Percentiles rank a stretch among this genome's conserved stretches.
Conservation (phyloP, 30 jellyfish, hydroid and myxozoan species). For the Turritopsis dohrnii region DNA sequence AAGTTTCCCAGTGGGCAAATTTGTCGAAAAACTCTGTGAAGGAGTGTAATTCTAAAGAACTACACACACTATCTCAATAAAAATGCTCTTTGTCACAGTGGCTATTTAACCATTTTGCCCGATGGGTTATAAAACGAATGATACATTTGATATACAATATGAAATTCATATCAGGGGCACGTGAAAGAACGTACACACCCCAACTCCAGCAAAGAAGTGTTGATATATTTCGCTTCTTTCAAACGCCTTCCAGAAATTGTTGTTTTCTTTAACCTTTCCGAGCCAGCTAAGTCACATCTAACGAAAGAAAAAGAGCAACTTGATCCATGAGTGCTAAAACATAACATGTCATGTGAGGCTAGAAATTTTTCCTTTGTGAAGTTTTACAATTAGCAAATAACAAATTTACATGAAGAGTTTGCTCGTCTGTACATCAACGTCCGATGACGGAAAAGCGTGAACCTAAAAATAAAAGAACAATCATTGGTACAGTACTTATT, state of each 20-base stretch:
- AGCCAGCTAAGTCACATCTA: constrained; percentile 95
- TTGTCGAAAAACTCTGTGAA: no score
- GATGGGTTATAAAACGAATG: no score
- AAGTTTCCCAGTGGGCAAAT: no score
- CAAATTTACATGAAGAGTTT: constrained; percentile 49
- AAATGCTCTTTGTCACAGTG: no score
- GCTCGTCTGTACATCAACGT: constrained; percentile 38
- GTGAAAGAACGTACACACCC: constrained; percentile 51
- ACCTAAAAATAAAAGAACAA: background rate
- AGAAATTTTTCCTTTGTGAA: no score
- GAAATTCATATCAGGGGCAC: background rate
- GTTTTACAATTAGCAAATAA: background rate
- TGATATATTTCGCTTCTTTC: constrained; percentile 70
- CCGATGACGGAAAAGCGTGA: background rate
- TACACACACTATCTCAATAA: no score
- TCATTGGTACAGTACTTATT: no score
- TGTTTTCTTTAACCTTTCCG: constrained; percentile 70
- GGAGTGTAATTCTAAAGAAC: no score
- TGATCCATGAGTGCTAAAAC: no score
- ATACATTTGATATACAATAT: no score
- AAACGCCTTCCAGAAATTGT: constrained; percentile 52
- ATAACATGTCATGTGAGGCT: background rate
- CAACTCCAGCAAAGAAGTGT: constrained; percentile 78
- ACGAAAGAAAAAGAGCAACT: no score
- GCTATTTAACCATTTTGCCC: no score